Percentiles rank a stretch among this genome's conserved stretches.
Evolutionary conservation across 2,797 vertebrate genomes (phyloP).

Genomic region (Aratinga solstitialis): DNA sequence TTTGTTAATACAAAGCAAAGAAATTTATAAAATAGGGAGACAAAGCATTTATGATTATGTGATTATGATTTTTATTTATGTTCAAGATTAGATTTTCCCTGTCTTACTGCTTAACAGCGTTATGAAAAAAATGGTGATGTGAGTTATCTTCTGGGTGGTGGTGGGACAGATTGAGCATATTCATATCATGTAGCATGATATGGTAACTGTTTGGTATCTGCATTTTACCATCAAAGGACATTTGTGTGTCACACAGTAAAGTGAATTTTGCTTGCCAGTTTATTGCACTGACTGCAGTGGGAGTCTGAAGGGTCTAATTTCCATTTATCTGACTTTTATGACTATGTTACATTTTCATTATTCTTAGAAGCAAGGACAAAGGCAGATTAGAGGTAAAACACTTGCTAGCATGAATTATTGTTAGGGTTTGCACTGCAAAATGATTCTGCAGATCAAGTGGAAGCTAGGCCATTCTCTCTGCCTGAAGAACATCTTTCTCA

Average conservation of each 20-base stretch:
- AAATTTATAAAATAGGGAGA: neutral
- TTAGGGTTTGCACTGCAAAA: neutral
- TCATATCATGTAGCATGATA: neutral
- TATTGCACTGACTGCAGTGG: neutral
- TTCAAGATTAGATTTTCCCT: neutral
- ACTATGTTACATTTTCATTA: neutral
- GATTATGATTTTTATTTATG: neutral
- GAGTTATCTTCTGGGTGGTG: neutral
- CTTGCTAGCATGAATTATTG: neutral
- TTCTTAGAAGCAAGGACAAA: neutral
- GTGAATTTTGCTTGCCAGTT: neutral
- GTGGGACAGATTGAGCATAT: accelerated
- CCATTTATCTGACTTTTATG: neutral
- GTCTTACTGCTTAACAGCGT: neutral
- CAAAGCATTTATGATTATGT: accelerated
- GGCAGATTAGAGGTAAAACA: neutral
- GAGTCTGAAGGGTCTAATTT: neutral
- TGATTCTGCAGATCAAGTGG: neutral
- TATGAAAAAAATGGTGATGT: neutral
- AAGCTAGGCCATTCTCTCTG: neutral
- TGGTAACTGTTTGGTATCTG: neutral
- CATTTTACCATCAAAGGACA: neutral
- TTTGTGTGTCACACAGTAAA: accelerated
- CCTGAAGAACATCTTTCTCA: neutral
- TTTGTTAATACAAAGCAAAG: neutral